These are phyloP conservation scores for Trichonephila inaurata DNA, from an alignment of 1,140 invertebrate species.

Conservation along the genomic window DNA sequence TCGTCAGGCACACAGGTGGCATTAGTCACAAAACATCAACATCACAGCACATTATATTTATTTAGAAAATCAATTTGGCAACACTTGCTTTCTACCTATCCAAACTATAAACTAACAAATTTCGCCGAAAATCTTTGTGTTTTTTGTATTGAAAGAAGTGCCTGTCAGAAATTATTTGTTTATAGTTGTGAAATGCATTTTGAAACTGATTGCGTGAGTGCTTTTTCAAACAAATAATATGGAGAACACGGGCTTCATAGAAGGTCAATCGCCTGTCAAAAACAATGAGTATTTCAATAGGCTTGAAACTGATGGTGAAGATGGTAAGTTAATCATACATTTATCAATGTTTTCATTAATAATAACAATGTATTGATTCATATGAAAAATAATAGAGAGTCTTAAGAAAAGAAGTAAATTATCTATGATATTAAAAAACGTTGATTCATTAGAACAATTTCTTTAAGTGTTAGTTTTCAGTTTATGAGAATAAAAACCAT, in stretches of 20 bases:
- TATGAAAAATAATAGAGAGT: too few relatives aligned
- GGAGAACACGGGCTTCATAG: not conserved
- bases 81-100: not conserved
- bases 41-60: too few relatives aligned
- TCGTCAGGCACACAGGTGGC: too few relatives aligned
- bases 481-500: too few relatives aligned
- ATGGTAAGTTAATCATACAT: constrained; percentile 19
- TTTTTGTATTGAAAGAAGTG: not conserved
- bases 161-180: not conserved
- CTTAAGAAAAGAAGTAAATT: too few relatives aligned
- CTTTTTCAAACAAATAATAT: not conserved
- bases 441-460: too few relatives aligned
- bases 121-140: not conserved
- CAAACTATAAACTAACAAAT: not conserved
- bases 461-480: too few relatives aligned
- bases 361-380: too few relatives aligned
- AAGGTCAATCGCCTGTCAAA: not conserved
- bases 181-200: not conserved
- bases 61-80: not conserved
- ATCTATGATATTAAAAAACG: too few relatives aligned
- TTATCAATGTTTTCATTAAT: too few relatives aligned
- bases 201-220: not conserved
- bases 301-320: constrained; percentile 57
- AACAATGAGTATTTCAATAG: constrained; percentile 36
- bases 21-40: too few relatives aligned